phyloP scores from a whole-genome alignment of 2,888 invertebrate genomes.

The Scaptomyza reducta region DNA sequence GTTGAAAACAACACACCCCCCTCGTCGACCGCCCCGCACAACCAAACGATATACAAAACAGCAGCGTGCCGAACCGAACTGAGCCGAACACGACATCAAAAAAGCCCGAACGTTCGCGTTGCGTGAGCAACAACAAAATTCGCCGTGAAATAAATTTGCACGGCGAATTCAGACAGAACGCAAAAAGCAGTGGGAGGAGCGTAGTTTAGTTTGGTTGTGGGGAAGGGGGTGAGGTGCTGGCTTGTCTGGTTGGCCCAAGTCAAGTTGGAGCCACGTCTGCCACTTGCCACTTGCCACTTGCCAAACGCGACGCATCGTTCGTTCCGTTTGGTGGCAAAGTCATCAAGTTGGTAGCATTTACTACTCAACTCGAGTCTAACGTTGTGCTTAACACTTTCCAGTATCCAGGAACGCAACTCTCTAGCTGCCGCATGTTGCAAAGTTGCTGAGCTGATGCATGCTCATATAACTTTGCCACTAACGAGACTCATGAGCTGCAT shows the following conservation, averaged over 20 bases:
- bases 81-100: slow-evolving; percentile 7
- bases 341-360: slow-evolving; percentile 68
- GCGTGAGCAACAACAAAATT: slow-evolving; percentile 41
- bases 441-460: slow-evolving; percentile 71
- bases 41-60: slow-evolving; percentile 14
- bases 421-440: slow-evolving; percentile 61
- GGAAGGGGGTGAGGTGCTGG: too few relatives aligned
- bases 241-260: slow-evolving; percentile 30
- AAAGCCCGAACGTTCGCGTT: slow-evolving; percentile 24
- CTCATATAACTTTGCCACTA: slow-evolving; percentile 79
- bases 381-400: not conserved
- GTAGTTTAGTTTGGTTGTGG: not conserved
- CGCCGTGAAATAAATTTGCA: slow-evolving; percentile 49
- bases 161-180: slow-evolving; percentile 58
- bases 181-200: slow-evolving; percentile 22
- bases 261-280: slow-evolving; percentile 51
- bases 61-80: slow-evolving; percentile 1
- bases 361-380: slow-evolving; percentile 21
- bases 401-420: not conserved
- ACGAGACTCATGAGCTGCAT: slow-evolving; percentile 78
- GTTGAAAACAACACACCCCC: slow-evolving; percentile 53
- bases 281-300: slow-evolving; percentile 8
- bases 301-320: slow-evolving; percentile 17
- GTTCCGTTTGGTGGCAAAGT: slow-evolving; percentile 21
- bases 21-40: not conserved